Base-by-base conservation (phyloP, 2,888 invertebrate species). In the Eupithecia tripunctaria region DNA sequence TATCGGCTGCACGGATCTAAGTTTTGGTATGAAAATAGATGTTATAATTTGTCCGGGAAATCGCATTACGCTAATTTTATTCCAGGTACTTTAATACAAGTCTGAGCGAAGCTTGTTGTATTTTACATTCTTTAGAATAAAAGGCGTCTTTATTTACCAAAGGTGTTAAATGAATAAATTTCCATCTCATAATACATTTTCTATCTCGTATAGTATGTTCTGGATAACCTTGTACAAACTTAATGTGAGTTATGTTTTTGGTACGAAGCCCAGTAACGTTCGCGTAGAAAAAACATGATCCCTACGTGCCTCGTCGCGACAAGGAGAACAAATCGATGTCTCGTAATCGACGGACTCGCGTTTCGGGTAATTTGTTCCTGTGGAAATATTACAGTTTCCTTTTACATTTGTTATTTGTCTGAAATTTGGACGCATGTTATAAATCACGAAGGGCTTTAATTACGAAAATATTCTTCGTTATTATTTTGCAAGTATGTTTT, bases 321-420 rank as follows among this genome's bases (percentile, higher is more conserved):
- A 79, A 79, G 79, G 81, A 82, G 85, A 87, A 88, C 86, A 89
- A 90, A 90, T 89, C 85, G 88, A 82, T 85, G 85, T 85, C 86
- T 84, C 85, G 87, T 88, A 89, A 89, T 88, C 89, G 87, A 84
- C 84, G 80, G 84, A 84, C 82, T 84, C 83, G 79, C 79, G 80
- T 82, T 86, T 85, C 81, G 77, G 73, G 77, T 82, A 82, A 88
- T 88, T 87, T 89, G 84, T 89, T 82, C 79, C 76, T 79, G 81
- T 79, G 78, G 84, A 85, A 85, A 85, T 85, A 84, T 82, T 77
- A 81, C 80, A 73, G 78, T 81, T 81, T 78, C 79, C 75, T 81
- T 74, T 79, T 81, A 79, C 78, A 78, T 76, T 78, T 74, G 74
- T 75, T 80, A 77, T 74, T 80, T 76, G 72, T 76, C 77, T 75